Evolutionary conservation across 92 coral and sea anemone species (phyloP).

Genomic region (Heteractis magnifica): DNA sequence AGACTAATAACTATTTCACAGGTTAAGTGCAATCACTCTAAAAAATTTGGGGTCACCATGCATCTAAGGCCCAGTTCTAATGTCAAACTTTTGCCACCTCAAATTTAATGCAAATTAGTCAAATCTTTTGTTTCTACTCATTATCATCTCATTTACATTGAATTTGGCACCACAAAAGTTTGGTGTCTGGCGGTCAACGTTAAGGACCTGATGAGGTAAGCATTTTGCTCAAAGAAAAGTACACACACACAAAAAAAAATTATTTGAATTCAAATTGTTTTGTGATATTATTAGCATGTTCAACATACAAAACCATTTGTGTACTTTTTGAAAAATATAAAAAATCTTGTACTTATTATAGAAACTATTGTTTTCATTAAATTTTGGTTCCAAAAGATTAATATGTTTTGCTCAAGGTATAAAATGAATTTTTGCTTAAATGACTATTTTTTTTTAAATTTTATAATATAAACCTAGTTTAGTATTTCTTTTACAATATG

Average conservation of each 20-base stretch:
- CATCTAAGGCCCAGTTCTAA: background rate
- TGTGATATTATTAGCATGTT: background rate
- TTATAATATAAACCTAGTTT: no score
- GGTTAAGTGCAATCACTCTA: no score
- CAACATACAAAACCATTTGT: background rate
- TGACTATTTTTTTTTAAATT: no score
- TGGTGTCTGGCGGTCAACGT: no score
- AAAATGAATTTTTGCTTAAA: background rate
- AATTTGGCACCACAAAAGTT: no score
- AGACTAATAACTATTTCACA: no score
- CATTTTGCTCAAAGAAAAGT: constrained; percentile 1
- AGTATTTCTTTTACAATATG: no score
- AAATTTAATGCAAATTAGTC: background rate
- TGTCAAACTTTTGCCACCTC: no score
- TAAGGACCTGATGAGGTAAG: background rate
- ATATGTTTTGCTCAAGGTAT: constrained; percentile 6
- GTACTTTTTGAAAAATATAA: background rate
- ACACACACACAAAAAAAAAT: background rate
- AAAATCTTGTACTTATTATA: constrained; percentile 6
- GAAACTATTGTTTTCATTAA: no score
- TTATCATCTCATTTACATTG: no score
- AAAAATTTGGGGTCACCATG: background rate
- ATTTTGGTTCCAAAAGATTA: constrained; percentile 5
- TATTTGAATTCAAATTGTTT: background rate
- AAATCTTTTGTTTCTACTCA: no score